Percentiles rank a stretch among this genome's conserved stretches.
phyloP scores from a whole-genome alignment of 2,888 invertebrate genomes.

The Cancer borealis region DNA sequence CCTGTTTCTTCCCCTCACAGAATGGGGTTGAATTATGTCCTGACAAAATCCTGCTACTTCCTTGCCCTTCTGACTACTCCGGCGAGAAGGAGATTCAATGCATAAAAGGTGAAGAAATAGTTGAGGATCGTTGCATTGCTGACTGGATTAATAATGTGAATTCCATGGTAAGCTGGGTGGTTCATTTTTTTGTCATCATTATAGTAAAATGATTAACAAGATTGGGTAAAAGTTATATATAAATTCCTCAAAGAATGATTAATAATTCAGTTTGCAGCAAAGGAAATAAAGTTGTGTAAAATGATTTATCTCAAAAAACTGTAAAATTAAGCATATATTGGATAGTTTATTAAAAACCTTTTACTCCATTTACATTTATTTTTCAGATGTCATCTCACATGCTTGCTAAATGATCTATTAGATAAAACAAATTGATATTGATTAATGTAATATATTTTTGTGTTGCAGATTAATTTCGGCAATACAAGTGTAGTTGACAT shows the following conservation, averaged over 20 bases:
- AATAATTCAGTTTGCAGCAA: too few species aligned
- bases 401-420: background rate
- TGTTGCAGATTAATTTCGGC: background rate
- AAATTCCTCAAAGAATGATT: too few species aligned
- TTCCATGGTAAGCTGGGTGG: background rate
- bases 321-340: too few species aligned
- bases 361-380: too few species aligned
- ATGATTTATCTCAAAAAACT: too few species aligned
- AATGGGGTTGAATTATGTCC: background rate
- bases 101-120: background rate
- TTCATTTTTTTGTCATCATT: background rate
- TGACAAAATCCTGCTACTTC: background rate
- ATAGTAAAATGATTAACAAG: too few species aligned
- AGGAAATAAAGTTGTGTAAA: too few species aligned
- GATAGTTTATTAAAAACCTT: too few species aligned
- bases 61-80: background rate
- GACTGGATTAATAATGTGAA: background rate
- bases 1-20: background rate
- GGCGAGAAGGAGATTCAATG: background rate
- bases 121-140: background rate
- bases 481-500: slow-evolving; percentile 7
- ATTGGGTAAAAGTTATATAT: too few species aligned
- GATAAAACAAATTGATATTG: background rate
- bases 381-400: too few species aligned
- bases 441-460: background rate